phyloP scores from a whole-genome alignment of 1,140 invertebrate species.

The Atta cephalotes region DNA sequence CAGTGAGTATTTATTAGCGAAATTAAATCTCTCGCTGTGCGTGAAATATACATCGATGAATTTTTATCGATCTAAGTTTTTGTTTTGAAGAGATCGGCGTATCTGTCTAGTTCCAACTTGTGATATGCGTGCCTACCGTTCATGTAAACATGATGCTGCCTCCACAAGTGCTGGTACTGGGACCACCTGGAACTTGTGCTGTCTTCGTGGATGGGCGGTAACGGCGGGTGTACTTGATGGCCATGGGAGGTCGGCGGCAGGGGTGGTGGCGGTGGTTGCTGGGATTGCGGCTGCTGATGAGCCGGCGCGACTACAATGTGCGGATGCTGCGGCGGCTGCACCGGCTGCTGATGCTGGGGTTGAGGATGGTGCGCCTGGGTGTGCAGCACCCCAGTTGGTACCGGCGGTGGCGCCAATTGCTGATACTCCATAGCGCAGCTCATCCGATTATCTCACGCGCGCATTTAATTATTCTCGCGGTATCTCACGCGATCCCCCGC shows the following conservation, averaged over 20 bases:
- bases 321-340: slow-evolving; percentile 76
- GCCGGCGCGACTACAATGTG: slow-evolving; percentile 83
- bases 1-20: neutral
- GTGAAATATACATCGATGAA: neutral
- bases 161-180: slow-evolving; percentile 87
- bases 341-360: slow-evolving; percentile 73
- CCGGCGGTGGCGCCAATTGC: slow-evolving; percentile 84
- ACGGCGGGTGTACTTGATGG: slow-evolving; percentile 85
- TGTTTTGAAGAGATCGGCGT: neutral
- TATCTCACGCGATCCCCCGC: neutral
- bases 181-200: slow-evolving; percentile 86
- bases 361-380: slow-evolving; percentile 77
- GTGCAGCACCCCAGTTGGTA: slow-evolving; percentile 80
- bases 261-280: slow-evolving; percentile 77
- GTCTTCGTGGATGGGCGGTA: slow-evolving; percentile 85
- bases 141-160: slow-evolving; percentile 87
- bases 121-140: slow-evolving; percentile 82
- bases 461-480: slow-evolving; percentile 69
- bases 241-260: slow-evolving; percentile 82
- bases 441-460: slow-evolving; percentile 74
- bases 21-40: neutral
- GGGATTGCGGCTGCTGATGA: slow-evolving; percentile 80
- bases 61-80: neutral
- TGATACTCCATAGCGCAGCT: slow-evolving; percentile 85
- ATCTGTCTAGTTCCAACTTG: neutral